Percentiles rank a stretch among this genome's conserved stretches.
Evolutionary conservation across 1,140 invertebrate genomes (phyloP).

Genomic region (Delia radicum): DNA sequence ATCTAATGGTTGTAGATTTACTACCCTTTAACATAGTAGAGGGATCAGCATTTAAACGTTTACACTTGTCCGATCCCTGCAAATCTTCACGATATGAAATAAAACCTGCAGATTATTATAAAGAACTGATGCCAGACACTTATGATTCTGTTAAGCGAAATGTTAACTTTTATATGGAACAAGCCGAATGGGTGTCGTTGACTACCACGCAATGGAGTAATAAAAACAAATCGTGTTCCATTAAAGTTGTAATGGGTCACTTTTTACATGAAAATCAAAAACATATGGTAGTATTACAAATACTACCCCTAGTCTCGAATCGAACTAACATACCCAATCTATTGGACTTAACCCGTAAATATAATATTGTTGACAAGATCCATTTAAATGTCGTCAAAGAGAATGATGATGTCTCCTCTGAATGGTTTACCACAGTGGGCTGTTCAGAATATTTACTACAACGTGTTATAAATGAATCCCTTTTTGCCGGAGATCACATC

Average conservation of each 20-base stretch:
- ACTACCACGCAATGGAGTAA: neutral
- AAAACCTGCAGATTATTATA: neutral
- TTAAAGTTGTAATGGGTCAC: neutral
- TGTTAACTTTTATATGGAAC: neutral
- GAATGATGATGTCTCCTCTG: neutral
- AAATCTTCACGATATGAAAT: neutral
- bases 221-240: neutral
- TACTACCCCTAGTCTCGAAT: neutral
- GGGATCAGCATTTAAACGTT: constrained; percentile 7
- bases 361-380: constrained; percentile 1
- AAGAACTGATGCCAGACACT: neutral
- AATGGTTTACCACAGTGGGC: neutral
- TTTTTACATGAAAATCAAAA: constrained; percentile 9
- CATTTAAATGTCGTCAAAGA: neutral
- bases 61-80: neutral
- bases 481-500: neutral
- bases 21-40: constrained; percentile 14
- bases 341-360: neutral
- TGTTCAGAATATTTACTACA: neutral
- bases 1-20: constrained; percentile 11
- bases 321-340: neutral
- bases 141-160: neutral
- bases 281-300: neutral
- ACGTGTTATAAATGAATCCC: neutral
- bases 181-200: constrained; percentile 7